Evolutionary conservation across 2,113 vertebrate genomes (phyloP).

Genomic region (Myanophis thanlyinensis): DNA sequence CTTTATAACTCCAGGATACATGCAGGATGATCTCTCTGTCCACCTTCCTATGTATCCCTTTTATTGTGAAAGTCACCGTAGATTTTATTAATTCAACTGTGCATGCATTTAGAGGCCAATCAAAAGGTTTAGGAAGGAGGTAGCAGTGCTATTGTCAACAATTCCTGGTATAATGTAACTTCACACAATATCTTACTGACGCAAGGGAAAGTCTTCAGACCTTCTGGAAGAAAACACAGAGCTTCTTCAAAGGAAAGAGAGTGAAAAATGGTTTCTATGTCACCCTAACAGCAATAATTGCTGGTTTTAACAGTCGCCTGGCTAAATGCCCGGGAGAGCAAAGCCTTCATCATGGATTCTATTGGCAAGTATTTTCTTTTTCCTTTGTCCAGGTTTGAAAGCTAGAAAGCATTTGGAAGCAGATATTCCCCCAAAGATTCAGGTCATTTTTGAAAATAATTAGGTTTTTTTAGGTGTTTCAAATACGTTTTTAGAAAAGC

Average conservation of each 20-base stretch:
- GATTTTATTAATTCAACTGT: neutral
- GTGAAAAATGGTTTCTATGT: slow-evolving; percentile 40
- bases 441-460: neutral
- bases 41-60: neutral
- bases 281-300: slow-evolving; percentile 46
- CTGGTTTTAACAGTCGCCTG: slow-evolving; percentile 46
- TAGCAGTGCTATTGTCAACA: neutral
- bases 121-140: neutral
- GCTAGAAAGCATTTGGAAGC: neutral
- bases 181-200: neutral
- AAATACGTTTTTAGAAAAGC: neutral
- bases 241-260: slow-evolving; percentile 50
- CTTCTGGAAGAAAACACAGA: slow-evolving; percentile 49
- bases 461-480: neutral
- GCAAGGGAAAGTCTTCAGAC: slow-evolving; percentile 36
- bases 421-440: neutral
- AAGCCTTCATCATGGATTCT: slow-evolving; percentile 37
- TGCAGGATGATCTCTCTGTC: neutral
- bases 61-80: neutral
- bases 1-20: neutral
- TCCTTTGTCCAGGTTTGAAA: neutral
- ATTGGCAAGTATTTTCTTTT: slow-evolving; percentile 24
- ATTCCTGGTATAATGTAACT: neutral
- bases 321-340: slow-evolving; percentile 50
- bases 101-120: neutral